Conservation (phyloP, 2,797 vertebrate species). For the Valencia hispanica region DNA sequence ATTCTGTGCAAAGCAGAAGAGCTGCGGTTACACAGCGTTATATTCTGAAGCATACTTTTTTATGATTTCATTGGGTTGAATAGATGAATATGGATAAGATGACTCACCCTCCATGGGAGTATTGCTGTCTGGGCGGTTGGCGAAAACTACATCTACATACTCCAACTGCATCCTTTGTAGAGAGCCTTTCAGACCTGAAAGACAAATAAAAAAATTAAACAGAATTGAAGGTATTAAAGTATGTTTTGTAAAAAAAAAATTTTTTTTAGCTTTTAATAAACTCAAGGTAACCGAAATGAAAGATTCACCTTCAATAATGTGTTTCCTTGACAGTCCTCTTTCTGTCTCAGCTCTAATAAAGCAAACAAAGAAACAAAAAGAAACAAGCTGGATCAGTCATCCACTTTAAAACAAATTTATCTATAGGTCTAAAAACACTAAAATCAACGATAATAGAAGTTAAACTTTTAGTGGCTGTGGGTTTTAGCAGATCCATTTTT, state of each 20-base stretch:
- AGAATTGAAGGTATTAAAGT: background rate
- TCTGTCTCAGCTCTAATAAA: conserved; percentile 91
- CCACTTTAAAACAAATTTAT: background rate
- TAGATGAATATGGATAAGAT: conserved; percentile 16
- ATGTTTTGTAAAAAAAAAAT: background rate
- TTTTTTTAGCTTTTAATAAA: background rate
- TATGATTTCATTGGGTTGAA: background rate
- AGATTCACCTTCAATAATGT: conserved; percentile 92
- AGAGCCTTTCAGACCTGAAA: conserved; percentile 91
- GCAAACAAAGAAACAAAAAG: conserved; percentile 15
- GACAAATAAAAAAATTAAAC: background rate
- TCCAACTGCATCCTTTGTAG: conserved; percentile 96
- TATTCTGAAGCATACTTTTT: background rate
- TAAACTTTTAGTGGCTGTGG: background rate
- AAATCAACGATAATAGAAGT: background rate
- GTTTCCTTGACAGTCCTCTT: conserved; percentile 92
- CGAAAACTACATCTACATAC: conserved; percentile 97
- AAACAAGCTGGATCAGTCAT: background rate
- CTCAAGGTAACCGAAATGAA: background rate
- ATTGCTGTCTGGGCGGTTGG: conserved; percentile 94
- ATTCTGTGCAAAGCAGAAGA: background rate
- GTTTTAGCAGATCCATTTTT: background rate
- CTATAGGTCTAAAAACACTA: background rate
- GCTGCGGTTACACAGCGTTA: background rate
- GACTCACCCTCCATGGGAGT: conserved; percentile 98